phyloP scores from a whole-genome alignment of 2,888 invertebrate genomes.

The Hipparchia sbordonii region DNA sequence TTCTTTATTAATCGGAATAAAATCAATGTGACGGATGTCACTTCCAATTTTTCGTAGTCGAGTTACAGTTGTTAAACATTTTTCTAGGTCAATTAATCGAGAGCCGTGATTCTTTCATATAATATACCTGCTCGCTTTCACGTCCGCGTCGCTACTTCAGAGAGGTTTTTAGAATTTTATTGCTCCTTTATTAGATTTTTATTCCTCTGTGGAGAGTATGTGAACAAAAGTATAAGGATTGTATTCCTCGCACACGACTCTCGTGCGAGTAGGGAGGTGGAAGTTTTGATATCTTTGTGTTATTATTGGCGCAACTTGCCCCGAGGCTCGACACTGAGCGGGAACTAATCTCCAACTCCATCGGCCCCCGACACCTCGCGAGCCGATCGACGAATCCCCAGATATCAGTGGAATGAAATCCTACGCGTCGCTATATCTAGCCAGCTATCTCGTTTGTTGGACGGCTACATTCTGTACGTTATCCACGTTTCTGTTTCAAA shows the following conservation, averaged over 20 bases:
- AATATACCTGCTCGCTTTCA: too few relatives aligned
- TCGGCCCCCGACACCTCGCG: conserved; percentile 11
- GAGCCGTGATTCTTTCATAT: too few relatives aligned
- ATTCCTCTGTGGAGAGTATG: neutral
- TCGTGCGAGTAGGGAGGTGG: neutral
- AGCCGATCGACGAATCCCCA: conserved; percentile 12
- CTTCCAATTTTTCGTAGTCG: too few relatives aligned
- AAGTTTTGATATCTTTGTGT: conserved; percentile 23
- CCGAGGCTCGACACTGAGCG: conserved; percentile 8
- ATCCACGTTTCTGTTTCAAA: too few relatives aligned
- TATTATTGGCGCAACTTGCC: neutral
- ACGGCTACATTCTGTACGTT: too few relatives aligned
- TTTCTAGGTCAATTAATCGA: too few relatives aligned
- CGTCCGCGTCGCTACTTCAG: neutral
- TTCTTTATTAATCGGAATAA: too few relatives aligned
- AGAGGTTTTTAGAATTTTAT: neutral
- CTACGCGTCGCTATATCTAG: conserved; percentile 5
- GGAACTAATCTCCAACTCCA: conserved; percentile 31
- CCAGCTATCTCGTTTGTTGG: too few relatives aligned
- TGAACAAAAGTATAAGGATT: neutral
- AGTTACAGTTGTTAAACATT: too few relatives aligned
- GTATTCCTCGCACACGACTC: neutral
- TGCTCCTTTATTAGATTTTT: neutral
- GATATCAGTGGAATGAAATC: conserved; percentile 36
- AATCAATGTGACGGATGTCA: too few relatives aligned